Evolutionary conservation across 2,888 invertebrate genomes (phyloP), one percentile per base, ranked within the genome.

Genomic region (Idaea dimidiata): DNA sequence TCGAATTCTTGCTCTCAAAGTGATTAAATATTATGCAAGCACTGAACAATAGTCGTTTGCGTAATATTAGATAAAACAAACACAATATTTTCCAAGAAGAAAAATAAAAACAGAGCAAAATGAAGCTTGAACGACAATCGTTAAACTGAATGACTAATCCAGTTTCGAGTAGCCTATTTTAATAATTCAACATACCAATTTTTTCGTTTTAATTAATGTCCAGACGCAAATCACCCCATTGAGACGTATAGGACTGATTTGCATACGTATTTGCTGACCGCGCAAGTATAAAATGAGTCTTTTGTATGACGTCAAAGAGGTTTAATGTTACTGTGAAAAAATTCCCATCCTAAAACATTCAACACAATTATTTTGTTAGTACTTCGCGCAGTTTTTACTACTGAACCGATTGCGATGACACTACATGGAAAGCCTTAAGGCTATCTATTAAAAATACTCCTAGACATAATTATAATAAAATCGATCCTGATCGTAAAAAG

Each of bases 201-300:
- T 43, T 43, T 43, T 43, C 8, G 43, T 14, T 43, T 43, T 43
- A 43, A 43, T 43, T 43, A 43, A 43, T 43, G 43, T 43, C 43
- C 43, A 43, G 43, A 43, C 43, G 43, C 43, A 43, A 43, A 43
- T 43, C 43, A 43, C 43, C 43, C 43, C 43, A 43, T 43, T 43
- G 43, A 43, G 43, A 43, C 43, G 43, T 43, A n/a, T n/a, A 43
- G 14, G 14, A 14, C 43, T 43, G 43, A 43, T 43, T 43, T 43
- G 43, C 43, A 43, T 43, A 43, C 14, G 3, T 43, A 24, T 24
- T 3, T 24, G 24, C 43, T 43, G 14, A 43, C 43, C 43, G 43
- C 43, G 43, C 10, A 8, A 43, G 3, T 10, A 43, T 14, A 43
- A 43, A 43, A 8, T 43, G 43, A 7, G 8, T 10, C 43, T 32